A percentile compares a stretch with the other conserved stretches of the same genome.
Conservation (phyloP, 2,888 invertebrate species). For the Andrena marginata region DNA sequence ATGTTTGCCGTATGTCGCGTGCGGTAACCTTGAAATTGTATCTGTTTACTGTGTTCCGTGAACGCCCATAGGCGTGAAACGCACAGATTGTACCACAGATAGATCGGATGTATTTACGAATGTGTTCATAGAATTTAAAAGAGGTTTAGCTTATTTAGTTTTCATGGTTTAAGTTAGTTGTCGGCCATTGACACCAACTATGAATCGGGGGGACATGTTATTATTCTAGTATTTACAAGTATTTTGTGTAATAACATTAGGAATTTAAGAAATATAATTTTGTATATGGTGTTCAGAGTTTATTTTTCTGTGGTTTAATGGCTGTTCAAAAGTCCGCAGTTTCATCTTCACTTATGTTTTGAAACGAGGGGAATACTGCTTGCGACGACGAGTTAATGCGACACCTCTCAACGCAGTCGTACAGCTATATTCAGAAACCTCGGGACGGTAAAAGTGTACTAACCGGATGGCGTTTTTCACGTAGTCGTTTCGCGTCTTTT, state of each 20-base stretch:
- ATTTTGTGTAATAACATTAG: background rate
- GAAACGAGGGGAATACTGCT: background rate
- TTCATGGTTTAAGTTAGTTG: too few species aligned
- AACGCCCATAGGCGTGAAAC: too few species aligned
- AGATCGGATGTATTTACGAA: too few species aligned
- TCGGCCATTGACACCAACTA: too few species aligned
- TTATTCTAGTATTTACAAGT: too few species aligned
- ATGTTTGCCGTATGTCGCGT: too few species aligned
- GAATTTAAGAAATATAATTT: background rate
- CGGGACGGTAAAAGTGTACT: conserved; percentile 5
- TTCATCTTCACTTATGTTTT: background rate
- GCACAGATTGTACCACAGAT: too few species aligned
- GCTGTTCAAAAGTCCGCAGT: background rate
- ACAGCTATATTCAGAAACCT: conserved; percentile 5
- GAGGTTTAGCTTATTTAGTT: too few species aligned
- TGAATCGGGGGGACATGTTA: too few species aligned
- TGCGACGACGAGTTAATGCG: conserved; percentile 1
- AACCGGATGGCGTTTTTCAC: conserved; percentile 9
- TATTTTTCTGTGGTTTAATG: background rate
- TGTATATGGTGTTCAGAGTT: background rate
- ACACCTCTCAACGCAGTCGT: background rate
- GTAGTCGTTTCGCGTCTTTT: conserved; percentile 8
- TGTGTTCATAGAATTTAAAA: too few species aligned
- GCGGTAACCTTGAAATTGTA: too few species aligned
- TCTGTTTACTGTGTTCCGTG: too few species aligned